Evolutionary conservation across 2,888 invertebrate genomes (phyloP), one percentile per base, ranked within the genome.

Genomic region (Siphlonurus alternatus): DNA sequence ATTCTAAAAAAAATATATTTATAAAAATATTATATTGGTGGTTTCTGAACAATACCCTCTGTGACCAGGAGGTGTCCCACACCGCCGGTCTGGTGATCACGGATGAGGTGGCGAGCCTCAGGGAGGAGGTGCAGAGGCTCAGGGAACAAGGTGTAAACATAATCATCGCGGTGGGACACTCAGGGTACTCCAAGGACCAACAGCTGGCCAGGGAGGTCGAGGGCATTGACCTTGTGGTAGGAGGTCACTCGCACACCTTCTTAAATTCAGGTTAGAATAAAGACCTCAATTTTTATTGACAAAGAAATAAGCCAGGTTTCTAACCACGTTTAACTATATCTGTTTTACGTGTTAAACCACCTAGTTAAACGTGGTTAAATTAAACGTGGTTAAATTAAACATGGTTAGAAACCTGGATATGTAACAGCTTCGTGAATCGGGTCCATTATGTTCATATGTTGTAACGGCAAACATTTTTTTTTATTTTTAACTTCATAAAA

Each of bases 201-300:
- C 79, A 83, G 72, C 89, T 95, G 66, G 94, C 92, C 0, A 74
- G 74, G 63, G 78, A 86, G 68, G 88, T 93, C 1, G 85, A 86
- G 18, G 85, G 86, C 23, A 82, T 94, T 7, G 94, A 94, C 75
- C 74, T 93, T 51, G 91, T 95, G 0, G 85, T 95, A 65, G 95
- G 95, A 2, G 94, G 94, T 0, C 94, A 95, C 72, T 88, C 91
- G 0, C 89, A 95, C 72, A 93, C 93, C 0, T 94, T 95, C 73
- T 77, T 95, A 7, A 94, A 88, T 80, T 87, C 83, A 68, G 93
- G 90, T 65, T n/a, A n/a, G n/a, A n/a, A n/a, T n/a, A n/a, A n/a
- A n/a, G n/a, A n/a, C n/a, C n/a, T n/a, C n/a, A n/a, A n/a, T n/a
- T n/a, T n/a, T n/a, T n/a, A n/a, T n/a, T n/a, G n/a, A n/a, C n/a